These are phyloP conservation scores for Lasius fuliginosus DNA, from an alignment of 2,888 invertebrate genomes.

Conservation along the genomic window DNA sequence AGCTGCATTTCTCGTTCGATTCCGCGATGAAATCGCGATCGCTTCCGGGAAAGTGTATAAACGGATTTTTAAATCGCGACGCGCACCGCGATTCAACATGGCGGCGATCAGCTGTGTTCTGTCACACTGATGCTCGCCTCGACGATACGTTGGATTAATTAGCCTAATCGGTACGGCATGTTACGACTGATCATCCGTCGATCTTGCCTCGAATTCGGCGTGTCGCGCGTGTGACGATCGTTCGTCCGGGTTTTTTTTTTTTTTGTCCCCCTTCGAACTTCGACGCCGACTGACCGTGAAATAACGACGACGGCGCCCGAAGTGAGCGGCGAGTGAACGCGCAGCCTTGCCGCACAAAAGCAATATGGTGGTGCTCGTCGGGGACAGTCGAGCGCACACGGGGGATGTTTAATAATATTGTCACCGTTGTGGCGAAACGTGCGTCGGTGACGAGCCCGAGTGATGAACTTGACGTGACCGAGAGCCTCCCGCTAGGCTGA, in stretches of 20 bases:
- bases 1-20: not conserved
- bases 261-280: not conserved
- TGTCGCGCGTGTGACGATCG: not conserved
- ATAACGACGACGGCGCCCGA: conserved; percentile 58
- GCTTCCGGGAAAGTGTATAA: conserved; percentile 32
- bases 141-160: conserved; percentile 53
- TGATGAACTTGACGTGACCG: conserved; percentile 82
- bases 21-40: not conserved
- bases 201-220: not conserved
- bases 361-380: conserved; percentile 85
- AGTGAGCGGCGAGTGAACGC: conserved; percentile 74
- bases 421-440: conserved; percentile 71
- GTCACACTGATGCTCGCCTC: conserved; percentile 74
- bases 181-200: not conserved
- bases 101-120: conserved; percentile 78
- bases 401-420: conserved; percentile 80
- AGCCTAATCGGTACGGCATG: conserved; percentile 3
- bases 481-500: conserved; percentile 72
- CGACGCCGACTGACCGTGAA: not conserved
- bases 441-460: conserved; percentile 75
- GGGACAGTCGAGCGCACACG: conserved; percentile 69
- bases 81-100: conserved; percentile 69
- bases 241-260: not conserved
- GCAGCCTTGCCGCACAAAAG: conserved; percentile 75
- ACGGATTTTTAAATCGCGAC: conserved; percentile 64